phyloP scores from a whole-genome alignment of 2,797 vertebrate species.

The Mormyrus hasselquistii region DNA sequence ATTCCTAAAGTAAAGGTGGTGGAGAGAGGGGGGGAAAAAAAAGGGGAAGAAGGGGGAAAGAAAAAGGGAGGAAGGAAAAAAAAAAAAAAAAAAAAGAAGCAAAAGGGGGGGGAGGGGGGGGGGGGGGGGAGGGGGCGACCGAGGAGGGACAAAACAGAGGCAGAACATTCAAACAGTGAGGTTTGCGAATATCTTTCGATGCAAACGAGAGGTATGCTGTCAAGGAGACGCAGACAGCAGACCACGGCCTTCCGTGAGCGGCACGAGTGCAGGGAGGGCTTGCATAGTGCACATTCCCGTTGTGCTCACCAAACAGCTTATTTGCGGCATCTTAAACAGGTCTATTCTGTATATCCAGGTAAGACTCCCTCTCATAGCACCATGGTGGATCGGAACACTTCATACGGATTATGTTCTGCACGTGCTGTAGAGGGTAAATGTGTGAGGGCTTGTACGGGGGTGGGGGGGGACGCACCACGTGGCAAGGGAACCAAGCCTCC shows the following conservation, averaged over 20 bases:
- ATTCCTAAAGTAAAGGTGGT: too few relatives aligned
- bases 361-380: slow-evolving; percentile 60
- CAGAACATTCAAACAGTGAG: background rate
- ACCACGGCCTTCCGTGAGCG: slow-evolving; percentile 24
- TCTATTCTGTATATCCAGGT: slow-evolving; percentile 24
- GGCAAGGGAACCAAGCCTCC: background rate
- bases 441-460: background rate
- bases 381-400: slow-evolving; percentile 47
- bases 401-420: slow-evolving; percentile 22
- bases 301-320: slow-evolving; percentile 64
- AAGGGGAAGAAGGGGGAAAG: too few relatives aligned
- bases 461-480: background rate
- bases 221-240: slow-evolving; percentile 26
- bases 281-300: slow-evolving; percentile 68
- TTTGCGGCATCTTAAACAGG: slow-evolving; percentile 34
- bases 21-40: too few relatives aligned
- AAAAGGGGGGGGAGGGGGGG: background rate
- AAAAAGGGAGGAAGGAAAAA: too few relatives aligned
- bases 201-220: background rate
- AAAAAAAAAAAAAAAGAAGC: too few relatives aligned
- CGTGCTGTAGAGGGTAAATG: slow-evolving; percentile 26
- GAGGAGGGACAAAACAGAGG: background rate
- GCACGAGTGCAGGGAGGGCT: slow-evolving; percentile 46
- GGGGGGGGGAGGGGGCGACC: background rate
- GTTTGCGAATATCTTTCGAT: slow-evolving; percentile 13